Evolutionary conservation across 2,113 vertebrate genomes (phyloP).

Genomic region (Oncorhynchus tshawytscha): DNA sequence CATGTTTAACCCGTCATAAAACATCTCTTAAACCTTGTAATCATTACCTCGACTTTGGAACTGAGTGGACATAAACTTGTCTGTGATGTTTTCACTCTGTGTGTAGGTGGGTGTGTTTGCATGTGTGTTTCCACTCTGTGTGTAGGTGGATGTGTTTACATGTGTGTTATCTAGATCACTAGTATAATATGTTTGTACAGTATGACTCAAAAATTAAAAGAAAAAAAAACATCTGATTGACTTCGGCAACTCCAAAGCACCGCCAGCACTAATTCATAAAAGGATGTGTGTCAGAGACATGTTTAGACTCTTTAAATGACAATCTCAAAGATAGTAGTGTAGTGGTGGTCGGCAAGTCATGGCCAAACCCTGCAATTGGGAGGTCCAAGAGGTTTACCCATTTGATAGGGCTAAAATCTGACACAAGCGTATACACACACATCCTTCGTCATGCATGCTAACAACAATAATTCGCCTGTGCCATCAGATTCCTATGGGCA

Average conservation of each 20-base stretch:
- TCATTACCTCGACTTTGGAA: not conserved
- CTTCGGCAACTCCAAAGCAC: too few relatives aligned
- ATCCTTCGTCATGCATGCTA: not conserved
- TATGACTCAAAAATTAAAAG: not conserved
- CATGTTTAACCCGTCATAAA: not conserved
- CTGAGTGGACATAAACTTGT: not conserved
- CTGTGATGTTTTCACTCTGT: not conserved
- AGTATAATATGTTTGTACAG: not conserved
- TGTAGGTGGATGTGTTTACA: slow-evolving; percentile 5
- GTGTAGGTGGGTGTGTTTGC: slow-evolving; percentile 8
- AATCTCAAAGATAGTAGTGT: not conserved
- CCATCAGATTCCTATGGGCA: not conserved
- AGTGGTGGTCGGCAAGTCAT: not conserved
- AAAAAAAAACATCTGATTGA: too few relatives aligned
- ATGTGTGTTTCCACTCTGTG: not conserved
- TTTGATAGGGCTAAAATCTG: not conserved
- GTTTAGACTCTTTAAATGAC: not conserved
- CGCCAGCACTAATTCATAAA: not conserved
- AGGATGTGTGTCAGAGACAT: slow-evolving; percentile 10
- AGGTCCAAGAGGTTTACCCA: not conserved
- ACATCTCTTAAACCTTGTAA: not conserved
- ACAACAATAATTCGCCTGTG: not conserved
- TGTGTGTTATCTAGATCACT: not conserved
- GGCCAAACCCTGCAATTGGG: not conserved
- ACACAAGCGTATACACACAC: not conserved